Evolutionary conservation across 2,113 vertebrate species (phyloP).

Genomic region (Thunnus thynnus): DNA sequence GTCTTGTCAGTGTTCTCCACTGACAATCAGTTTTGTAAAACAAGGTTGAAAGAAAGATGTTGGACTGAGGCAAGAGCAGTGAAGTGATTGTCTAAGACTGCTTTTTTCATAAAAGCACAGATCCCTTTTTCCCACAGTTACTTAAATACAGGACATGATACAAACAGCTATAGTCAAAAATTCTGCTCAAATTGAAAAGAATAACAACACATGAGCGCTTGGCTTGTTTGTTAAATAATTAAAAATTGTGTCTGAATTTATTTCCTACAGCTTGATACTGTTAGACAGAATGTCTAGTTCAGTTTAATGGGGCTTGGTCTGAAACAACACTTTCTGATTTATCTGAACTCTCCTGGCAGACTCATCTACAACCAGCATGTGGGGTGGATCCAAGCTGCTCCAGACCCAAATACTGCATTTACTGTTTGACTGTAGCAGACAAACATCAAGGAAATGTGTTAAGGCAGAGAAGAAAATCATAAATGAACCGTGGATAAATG

Average conservation of each 20-base stretch:
- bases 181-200: conserved; percentile 12
- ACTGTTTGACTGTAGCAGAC: not conserved
- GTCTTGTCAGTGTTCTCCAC: conserved; percentile 1
- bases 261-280: conserved; percentile 9
- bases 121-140: not conserved
- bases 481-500: not conserved
- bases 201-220: not conserved
- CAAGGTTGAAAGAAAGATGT: not conserved
- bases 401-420: conserved; percentile 27
- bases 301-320: conserved; percentile 19
- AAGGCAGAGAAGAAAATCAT: not conserved
- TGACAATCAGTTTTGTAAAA: conserved; percentile 3
- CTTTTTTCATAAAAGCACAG: not conserved
- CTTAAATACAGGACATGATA: not conserved
- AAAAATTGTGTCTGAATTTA: not conserved
- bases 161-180: not conserved
- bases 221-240: conserved; percentile 42
- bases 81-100: too few relatives aligned
- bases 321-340: conserved; percentile 35
- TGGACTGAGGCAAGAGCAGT: not conserved
- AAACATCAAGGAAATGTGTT: not conserved
- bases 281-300: conserved; percentile 40
- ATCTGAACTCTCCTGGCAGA: conserved; percentile 32
- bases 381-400: conserved; percentile 41
- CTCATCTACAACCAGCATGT: conserved; percentile 52